Percentiles rank a stretch among this genome's conserved stretches.
These are phyloP conservation scores for Genyomyrus donnyi DNA, from an alignment of 2,113 vertebrate species.

Conservation along the genomic window DNA sequence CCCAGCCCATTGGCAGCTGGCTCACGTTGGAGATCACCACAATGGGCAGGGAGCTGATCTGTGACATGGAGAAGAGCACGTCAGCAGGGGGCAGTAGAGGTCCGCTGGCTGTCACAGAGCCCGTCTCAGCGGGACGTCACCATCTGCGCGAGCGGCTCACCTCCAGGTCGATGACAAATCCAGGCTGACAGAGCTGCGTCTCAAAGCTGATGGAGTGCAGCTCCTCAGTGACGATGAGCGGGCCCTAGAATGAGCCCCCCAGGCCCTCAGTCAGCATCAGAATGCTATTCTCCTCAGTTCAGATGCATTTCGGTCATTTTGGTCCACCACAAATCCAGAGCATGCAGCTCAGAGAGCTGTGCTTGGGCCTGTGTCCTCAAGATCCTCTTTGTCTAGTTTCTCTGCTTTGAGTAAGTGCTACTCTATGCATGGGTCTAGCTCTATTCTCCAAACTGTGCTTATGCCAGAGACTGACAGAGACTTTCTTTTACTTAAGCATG, in stretches of 20 bases:
- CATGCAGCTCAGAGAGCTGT: not conserved
- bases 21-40: slow-evolving; percentile 96
- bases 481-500: not conserved
- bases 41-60: slow-evolving; percentile 85
- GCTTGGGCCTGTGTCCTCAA: not conserved
- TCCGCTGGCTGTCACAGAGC: not conserved
- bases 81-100: not conserved
- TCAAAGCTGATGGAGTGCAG: slow-evolving; percentile 94
- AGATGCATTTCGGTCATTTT: not conserved
- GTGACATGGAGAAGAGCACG: not conserved
- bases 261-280: not conserved
- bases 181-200: slow-evolving; percentile 80
- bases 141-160: slow-evolving; percentile 45
- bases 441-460: not conserved
- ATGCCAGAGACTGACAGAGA: not conserved
- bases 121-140: not conserved
- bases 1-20: slow-evolving; percentile 95
- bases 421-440: not conserved
- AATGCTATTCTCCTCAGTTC: not conserved
- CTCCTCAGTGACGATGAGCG: slow-evolving; percentile 93
- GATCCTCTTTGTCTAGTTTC: not conserved
- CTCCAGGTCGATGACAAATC: slow-evolving; percentile 79
- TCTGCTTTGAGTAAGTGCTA: not conserved
- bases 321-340: not conserved
- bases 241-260: slow-evolving; percentile 64